These are phyloP conservation scores for Grammomys dolichurus DNA, from an alignment of 2,113 vertebrate genomes.

Conservation along the genomic window DNA sequence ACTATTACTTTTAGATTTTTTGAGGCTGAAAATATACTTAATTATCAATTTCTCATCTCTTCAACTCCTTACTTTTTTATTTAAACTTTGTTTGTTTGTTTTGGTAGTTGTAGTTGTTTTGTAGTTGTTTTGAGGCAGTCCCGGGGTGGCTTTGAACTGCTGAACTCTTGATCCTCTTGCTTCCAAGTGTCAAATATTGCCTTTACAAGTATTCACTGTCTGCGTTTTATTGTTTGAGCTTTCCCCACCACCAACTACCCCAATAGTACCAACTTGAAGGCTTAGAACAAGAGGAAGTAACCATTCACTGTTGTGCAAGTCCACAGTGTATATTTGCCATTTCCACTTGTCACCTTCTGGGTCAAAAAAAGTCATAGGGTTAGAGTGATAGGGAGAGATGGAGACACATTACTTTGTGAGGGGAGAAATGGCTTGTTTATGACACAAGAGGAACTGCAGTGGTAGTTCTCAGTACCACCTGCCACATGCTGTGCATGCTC, in stretches of 20 bases:
- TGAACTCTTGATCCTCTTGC: not conserved
- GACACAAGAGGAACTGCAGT: not conserved
- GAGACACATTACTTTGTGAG: not conserved
- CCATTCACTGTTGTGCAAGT: not conserved
- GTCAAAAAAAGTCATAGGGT: not conserved
- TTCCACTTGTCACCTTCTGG: not conserved
- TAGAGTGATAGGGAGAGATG: not conserved
- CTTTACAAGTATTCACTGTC: not conserved
- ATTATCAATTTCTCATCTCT: not conserved
- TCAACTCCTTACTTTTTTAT: not conserved
- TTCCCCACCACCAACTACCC: not conserved
- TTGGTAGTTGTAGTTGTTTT: not conserved
- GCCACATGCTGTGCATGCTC: rapidly evolving
- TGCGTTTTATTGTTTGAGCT: not conserved
- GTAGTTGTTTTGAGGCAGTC: not conserved
- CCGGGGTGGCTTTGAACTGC: not conserved
- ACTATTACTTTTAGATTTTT: constrained; percentile 16
- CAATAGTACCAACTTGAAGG: not conserved
- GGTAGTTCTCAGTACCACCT: not conserved
- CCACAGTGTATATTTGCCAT: no score
- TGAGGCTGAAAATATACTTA: not conserved
- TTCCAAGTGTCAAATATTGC: not conserved
- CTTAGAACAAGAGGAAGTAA: not conserved
- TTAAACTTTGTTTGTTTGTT: not conserved
- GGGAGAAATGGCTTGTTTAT: not conserved